A percentile compares a stretch with the other conserved stretches of the same genome.
phyloP scores from a whole-genome alignment of 2,113 vertebrate genomes.

The Pygoscelis antarcticus region DNA sequence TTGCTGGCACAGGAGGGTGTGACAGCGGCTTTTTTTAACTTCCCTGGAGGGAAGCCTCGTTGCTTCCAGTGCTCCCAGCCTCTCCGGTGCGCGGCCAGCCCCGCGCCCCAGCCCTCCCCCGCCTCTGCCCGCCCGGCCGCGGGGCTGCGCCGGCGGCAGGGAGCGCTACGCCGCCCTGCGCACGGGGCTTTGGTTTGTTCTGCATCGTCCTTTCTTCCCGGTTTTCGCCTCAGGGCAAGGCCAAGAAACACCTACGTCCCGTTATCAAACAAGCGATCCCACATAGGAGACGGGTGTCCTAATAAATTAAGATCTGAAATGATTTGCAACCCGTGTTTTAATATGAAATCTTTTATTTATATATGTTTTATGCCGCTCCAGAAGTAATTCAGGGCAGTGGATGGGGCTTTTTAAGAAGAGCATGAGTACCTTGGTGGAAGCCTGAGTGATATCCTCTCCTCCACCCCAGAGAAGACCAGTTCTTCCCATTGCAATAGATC shows the following conservation, averaged over 20 bases:
- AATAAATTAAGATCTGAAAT: not conserved
- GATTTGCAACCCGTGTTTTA: not conserved
- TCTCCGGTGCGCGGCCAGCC: not conserved
- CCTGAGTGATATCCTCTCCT: not conserved
- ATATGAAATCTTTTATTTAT: not conserved
- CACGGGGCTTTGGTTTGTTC: fast-evolving
- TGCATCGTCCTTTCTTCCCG: too few relatives aligned
- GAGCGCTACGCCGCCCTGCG: not conserved
- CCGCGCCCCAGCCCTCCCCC: not conserved
- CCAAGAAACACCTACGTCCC: too few relatives aligned
- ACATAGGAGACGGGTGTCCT: fast-evolving
- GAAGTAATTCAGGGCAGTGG: not conserved
- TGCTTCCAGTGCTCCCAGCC: not conserved
- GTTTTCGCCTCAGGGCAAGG: not conserved
- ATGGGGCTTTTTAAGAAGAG: not conserved
- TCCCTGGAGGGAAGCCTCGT: not conserved
- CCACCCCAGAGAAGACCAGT: not conserved
- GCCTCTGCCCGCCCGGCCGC: too few relatives aligned
- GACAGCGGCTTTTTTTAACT: not conserved
- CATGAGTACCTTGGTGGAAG: not conserved
- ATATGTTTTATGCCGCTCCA: not conserved
- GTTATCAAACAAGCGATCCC: fast-evolving
- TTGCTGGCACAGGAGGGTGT: not conserved
- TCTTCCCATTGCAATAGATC: not conserved
- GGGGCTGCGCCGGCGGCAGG: not conserved